Evolutionary conservation across 1,140 invertebrate species (phyloP).

Genomic region (Nephotettix cincticeps): DNA sequence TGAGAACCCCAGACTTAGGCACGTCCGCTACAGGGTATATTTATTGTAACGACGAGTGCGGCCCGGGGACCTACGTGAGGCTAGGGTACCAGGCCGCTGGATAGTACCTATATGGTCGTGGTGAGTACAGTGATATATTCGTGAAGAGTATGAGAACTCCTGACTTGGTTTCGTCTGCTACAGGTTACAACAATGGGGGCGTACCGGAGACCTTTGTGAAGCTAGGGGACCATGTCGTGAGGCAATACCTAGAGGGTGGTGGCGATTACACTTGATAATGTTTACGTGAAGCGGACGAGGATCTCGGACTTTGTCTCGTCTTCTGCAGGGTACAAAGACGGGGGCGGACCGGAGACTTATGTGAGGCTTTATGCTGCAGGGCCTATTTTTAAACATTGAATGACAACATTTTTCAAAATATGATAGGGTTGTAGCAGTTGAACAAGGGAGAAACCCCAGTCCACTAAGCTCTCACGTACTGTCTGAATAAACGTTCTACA

Average conservation of each 20-base stretch:
- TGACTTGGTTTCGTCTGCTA: slow-evolving; percentile 52
- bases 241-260: slow-evolving; percentile 35
- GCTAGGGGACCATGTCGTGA: slow-evolving; percentile 50
- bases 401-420: no score
- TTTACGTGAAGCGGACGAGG: background rate
- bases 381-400: no score
- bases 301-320: background rate
- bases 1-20: slow-evolving; percentile 45
- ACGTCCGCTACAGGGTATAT: slow-evolving; percentile 55
- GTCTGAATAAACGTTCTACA: no score
- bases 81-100: slow-evolving; percentile 51
- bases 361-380: no score
- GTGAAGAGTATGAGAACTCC: slow-evolving; percentile 11
- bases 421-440: no score
- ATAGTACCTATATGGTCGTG: slow-evolving; percentile 24
- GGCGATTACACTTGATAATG: no score
- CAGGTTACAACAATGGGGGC: slow-evolving; percentile 52
- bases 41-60: slow-evolving; percentile 52
- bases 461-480: no score
- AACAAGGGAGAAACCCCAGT: no score
- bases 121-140: slow-evolving; percentile 25
- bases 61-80: slow-evolving; percentile 49
- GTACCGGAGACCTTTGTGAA: slow-evolving; percentile 49
- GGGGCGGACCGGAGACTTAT: slow-evolving; percentile 48
- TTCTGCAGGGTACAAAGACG: slow-evolving; percentile 41